These are phyloP conservation scores for Drosophila mauritiana DNA, from an alignment of 1,140 invertebrate species.

Conservation along the genomic window DNA sequence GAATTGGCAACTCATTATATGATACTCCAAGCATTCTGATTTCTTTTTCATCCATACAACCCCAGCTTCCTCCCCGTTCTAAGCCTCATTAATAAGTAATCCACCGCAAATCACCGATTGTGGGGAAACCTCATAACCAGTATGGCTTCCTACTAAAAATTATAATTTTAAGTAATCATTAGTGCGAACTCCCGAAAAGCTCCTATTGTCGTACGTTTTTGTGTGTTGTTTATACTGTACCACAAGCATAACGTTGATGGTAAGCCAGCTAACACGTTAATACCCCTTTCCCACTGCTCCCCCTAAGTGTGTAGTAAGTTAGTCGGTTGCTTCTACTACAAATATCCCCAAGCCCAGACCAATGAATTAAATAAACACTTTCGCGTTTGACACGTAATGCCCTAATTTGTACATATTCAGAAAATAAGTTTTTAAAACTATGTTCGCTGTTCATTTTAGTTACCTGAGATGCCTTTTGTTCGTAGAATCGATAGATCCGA, in stretches of 20 bases:
- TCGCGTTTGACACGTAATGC: background rate
- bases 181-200: conserved; percentile 1
- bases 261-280: conserved; percentile 32
- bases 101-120: conserved; percentile 24
- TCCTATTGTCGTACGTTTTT: conserved; percentile 34
- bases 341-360: conserved; percentile 3
- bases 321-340: conserved; percentile 10
- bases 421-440: background rate
- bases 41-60: conserved; percentile 29
- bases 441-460: background rate
- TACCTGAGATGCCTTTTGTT: background rate
- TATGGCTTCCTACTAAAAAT: conserved; percentile 31
- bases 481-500: background rate
- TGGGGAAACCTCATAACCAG: conserved; percentile 20
- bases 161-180: conserved; percentile 32
- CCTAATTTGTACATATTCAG: conserved; percentile 5
- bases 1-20: conserved; percentile 30
- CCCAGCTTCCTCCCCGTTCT: background rate
- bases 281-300: conserved; percentile 7
- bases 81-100: conserved; percentile 10
- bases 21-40: conserved; percentile 14
- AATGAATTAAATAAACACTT: background rate
- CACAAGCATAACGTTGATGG: conserved; percentile 10
- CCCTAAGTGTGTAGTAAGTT: conserved; percentile 38
- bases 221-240: conserved; percentile 21